Base-by-base conservation (phyloP, 2,113 vertebrate genomes). In the Ovis canadensis region DNA sequence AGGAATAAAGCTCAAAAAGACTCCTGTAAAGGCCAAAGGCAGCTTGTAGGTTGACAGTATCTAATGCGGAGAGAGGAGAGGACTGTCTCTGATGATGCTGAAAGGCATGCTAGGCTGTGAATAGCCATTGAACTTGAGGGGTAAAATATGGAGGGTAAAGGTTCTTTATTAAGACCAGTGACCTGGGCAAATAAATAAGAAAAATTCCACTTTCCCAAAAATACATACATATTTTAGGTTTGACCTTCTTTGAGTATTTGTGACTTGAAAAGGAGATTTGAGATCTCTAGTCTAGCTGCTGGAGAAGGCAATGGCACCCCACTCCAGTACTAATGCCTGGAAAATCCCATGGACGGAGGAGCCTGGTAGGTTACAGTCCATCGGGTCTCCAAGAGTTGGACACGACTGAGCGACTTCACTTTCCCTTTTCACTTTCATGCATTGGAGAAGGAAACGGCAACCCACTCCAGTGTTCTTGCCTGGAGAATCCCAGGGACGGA, bases 251-350 rank as follows among this genome's bases (percentile, higher is more conserved):
- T 48, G 40, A 71, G 31, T 21, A n/a, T 23, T 31, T 81, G 55
- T 83, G 90, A 86, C 86, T 55, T 91, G 29, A 83, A 90, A 94
- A 91, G 52, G 25, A 64, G 21, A 77, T 33, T 36, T 60, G 57
- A 43, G 27, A 67, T 86, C 45, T 82, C 50, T 64, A 40, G 8
- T n/a, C 45, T 57, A 71, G 67, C 67, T 40, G 10, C n/a, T 71
- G n/a, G 67, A 40, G 67, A 71, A 40, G 67, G 67, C 11, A 71
- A 40, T 40, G 67, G n/a, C 10, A 40, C 5, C 19, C 67, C n/a
- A 71, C n/a, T 71, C n/a, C n/a, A 40, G n/a, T 71, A 36, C 67
- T 36, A 10, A 1, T 71, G 19, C n/a, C 67, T 71, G 67, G 64
- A 40, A 71, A 36, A 12, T 71, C n/a, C 19, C 10, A 21, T 36